These are phyloP conservation scores for Nothoprocta pentlandii DNA, from an alignment of 2,113 vertebrate genomes.

Conservation along the genomic window DNA sequence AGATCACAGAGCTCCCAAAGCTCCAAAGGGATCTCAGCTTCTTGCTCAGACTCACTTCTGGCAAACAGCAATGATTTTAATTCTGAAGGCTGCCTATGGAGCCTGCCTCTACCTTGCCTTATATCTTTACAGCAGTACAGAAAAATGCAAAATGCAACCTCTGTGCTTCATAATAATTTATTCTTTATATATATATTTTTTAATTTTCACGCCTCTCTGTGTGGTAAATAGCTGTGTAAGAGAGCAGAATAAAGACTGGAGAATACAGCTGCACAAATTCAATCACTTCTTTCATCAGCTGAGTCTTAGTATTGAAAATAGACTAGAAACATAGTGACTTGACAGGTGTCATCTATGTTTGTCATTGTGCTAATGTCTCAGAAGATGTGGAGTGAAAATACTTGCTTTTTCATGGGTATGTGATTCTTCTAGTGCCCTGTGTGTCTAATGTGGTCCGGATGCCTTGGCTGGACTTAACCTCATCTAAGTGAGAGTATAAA, in stretches of 20 bases:
- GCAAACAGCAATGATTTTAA: neutral
- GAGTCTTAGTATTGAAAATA: neutral
- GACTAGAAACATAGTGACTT: neutral
- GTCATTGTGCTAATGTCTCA: neutral
- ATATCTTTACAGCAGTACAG: neutral
- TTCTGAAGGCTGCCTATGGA: neutral
- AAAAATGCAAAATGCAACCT: neutral
- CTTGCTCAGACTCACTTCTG: neutral
- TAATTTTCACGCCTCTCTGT: neutral
- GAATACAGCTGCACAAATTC: neutral
- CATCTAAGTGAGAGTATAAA: neutral
- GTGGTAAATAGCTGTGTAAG: neutral
- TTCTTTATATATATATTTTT: too few species aligned
- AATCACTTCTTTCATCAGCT: neutral
- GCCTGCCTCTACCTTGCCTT: neutral
- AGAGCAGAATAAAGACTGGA: neutral
- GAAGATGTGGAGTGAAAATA: neutral
- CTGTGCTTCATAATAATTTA: neutral
- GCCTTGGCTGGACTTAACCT: neutral
- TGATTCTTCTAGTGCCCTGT: neutral
- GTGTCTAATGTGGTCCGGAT: neutral
- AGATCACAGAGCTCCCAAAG: neutral
- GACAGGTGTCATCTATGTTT: neutral
- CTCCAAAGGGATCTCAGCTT: neutral
- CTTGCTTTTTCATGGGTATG: neutral